A percentile compares a stretch with the other conserved stretches of the same genome.
phyloP scores from a whole-genome alignment of 2,797 vertebrate genomes.

The Pseudochirops corinnae region DNA sequence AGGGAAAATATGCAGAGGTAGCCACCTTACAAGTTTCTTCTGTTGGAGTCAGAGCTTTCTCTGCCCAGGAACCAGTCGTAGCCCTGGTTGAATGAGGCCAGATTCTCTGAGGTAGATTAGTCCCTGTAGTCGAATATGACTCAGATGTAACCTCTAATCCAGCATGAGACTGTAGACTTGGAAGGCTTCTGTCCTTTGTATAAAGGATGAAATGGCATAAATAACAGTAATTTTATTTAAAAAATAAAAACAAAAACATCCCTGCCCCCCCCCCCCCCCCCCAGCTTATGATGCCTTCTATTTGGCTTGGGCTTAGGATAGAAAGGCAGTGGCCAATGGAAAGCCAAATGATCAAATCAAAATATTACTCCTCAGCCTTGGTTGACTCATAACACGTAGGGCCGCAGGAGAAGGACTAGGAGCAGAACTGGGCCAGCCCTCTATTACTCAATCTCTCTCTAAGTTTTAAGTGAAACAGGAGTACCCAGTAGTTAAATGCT shows the following conservation, averaged over 20 bases:
- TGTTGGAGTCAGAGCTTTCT: background rate
- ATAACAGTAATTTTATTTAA: background rate
- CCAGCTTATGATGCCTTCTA: background rate
- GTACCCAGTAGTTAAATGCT: background rate
- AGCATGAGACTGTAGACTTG: background rate
- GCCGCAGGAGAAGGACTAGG: background rate
- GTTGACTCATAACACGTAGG: background rate
- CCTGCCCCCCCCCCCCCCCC: background rate
- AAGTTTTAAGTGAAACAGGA: background rate
- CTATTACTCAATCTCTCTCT: background rate
- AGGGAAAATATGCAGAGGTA: background rate
- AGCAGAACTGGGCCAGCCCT: background rate
- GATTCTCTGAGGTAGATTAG: background rate
- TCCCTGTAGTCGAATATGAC: background rate
- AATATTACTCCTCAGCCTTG: background rate
- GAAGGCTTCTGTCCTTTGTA: background rate
- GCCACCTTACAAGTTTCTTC: constrained; percentile 4
- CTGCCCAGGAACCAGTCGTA: background rate
- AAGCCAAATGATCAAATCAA: background rate
- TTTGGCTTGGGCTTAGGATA: background rate
- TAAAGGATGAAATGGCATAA: background rate
- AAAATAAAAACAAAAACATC: background rate
- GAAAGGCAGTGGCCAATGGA: no score
- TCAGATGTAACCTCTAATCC: background rate
- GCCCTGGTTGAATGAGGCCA: background rate